Evolutionary conservation across 1,140 invertebrate species (phyloP).

Genomic region (Penaeus indicus): DNA sequence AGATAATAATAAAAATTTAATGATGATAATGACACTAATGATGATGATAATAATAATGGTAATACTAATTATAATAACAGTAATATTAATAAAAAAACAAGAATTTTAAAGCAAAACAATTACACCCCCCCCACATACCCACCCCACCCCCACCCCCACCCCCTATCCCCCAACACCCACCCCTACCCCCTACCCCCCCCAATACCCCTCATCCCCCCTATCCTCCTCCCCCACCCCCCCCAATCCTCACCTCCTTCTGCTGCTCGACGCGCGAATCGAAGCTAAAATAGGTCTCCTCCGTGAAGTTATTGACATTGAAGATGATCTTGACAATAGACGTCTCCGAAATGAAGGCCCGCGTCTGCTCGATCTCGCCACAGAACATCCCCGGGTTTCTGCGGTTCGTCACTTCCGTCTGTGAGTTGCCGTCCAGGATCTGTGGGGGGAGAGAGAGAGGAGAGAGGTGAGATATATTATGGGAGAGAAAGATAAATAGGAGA

Average conservation of each 20-base stretch:
- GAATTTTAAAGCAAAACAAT: too few relatives aligned
- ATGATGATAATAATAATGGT: too few relatives aligned
- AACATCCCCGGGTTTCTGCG: slow-evolving; percentile 88
- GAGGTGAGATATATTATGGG: neutral
- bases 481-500: neutral
- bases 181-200: neutral
- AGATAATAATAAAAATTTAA: too few relatives aligned
- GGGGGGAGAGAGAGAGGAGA: slow-evolving; percentile 65
- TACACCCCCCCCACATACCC: too few relatives aligned
- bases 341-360: slow-evolving; percentile 93
- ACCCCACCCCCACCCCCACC: neutral
- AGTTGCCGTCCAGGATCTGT: slow-evolving; percentile 86
- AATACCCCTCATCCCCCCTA: neutral
- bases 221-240: neutral
- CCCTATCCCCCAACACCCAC: neutral
- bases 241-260: slow-evolving; percentile 79
- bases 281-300: slow-evolving; percentile 87
- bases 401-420: slow-evolving; percentile 87
- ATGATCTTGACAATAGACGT: slow-evolving; percentile 91
- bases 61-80: too few relatives aligned
- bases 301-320: slow-evolving; percentile 92
- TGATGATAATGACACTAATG: too few relatives aligned
- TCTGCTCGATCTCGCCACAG: slow-evolving; percentile 92
- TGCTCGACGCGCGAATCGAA: slow-evolving; percentile 87
- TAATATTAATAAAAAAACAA: too few relatives aligned